Evolutionary conservation across 2,888 invertebrate species (phyloP), one percentile per base, ranked within the genome.

Genomic region (Eubasilissa splendida): DNA sequence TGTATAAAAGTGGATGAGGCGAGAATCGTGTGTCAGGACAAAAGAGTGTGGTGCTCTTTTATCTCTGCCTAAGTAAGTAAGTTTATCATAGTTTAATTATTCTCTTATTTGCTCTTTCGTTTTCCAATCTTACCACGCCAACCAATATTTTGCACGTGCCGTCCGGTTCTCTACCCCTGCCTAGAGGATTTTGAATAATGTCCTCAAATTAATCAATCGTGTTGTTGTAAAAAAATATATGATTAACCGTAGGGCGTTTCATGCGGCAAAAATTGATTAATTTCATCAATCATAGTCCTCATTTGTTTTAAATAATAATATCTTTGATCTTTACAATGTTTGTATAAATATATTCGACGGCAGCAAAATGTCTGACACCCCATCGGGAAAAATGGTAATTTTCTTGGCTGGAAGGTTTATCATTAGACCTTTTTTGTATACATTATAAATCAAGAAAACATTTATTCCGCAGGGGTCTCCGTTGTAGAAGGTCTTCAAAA

Each of bases 301-400:
- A 60, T 60, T 75, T 75, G 75, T 75, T 75, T 60, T 75, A 52
- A 60, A 75, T 60, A 56, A 73, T 73, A 73, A 73, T 73, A 54
- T 56, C 54, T 73, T 73, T 73, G 56, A 42, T 42, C 42, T 42
- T 42, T 42, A 42, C 42, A 42, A 33, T 22, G 54, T 54, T 12
- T 73, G 71, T 73, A 56, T 73, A 73, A 73, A 73, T 73, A 73
- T 56, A 58, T 60, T 60, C 60, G 22, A 60, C 14, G 53, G 42
- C 22, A 68, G 50, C 70, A 11, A 70, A 52, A 22, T 11, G 22
- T 53, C 70, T 77, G 80, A 81, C 83, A 81, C 83, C 81, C 82
- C 79, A 81, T 81, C 59, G 83, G 66, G 83, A 75, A 79, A 81
- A 83, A 83, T 83, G 81, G 81, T 83, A 83, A 83, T 83, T 83